Percentiles rank a stretch among this genome's conserved stretches.
These are phyloP conservation scores for Boleophthalmus pectinirostris DNA, from an alignment of 2,113 vertebrate genomes.

Conservation along the genomic window DNA sequence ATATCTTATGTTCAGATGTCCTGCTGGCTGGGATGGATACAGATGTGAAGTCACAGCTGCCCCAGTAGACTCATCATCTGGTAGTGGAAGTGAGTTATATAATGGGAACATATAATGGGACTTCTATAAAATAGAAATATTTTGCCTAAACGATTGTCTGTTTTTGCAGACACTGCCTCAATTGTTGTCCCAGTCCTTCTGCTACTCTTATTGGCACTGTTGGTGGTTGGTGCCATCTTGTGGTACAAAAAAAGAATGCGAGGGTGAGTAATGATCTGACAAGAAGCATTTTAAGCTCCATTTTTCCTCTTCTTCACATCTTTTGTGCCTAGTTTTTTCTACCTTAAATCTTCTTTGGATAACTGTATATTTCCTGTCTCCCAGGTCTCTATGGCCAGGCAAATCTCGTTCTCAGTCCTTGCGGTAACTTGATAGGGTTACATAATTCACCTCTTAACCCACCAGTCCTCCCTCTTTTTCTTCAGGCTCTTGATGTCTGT, in stretches of 20 bases:
- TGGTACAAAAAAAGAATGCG: conserved; percentile 94
- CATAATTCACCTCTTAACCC: conserved; percentile 50
- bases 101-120: neutral
- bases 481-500: conserved; percentile 43
- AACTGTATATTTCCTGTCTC: conserved; percentile 77
- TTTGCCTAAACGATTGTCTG: neutral
- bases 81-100: conserved; percentile 66
- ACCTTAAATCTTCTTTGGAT: conserved; percentile 48
- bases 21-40: conserved; percentile 67
- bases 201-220: conserved; percentile 80
- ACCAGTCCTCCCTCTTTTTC: conserved; percentile 29
- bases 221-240: conserved; percentile 83
- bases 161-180: conserved; percentile 78
- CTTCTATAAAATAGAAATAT: neutral
- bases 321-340: conserved; percentile 28
- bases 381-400: conserved; percentile 77
- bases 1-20: conserved; percentile 65
- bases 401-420: conserved; percentile 77
- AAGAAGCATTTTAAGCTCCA: neutral
- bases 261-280: conserved; percentile 79
- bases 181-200: conserved; percentile 87
- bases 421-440: conserved; percentile 77
- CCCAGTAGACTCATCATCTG: conserved; percentile 31
- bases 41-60: conserved; percentile 61
- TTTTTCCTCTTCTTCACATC: conserved; percentile 39